Evolutionary conservation across 1,140 invertebrate species (phyloP).

Genomic region (Tetranychus urticae): DNA sequence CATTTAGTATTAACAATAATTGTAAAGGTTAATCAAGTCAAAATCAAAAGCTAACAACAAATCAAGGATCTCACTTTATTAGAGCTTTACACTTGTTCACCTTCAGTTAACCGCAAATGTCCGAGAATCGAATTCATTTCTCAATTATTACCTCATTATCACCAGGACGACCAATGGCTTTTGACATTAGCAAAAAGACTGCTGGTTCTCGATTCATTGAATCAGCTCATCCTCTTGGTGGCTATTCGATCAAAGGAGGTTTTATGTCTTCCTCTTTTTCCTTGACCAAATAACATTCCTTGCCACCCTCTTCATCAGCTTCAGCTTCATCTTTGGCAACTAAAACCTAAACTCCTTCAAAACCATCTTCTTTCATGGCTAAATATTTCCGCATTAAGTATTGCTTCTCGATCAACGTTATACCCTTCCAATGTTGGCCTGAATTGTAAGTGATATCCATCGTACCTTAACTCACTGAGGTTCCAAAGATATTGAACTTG

Average conservation of each 20-base stretch:
- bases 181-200: background rate
- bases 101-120: too few species aligned
- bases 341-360: background rate
- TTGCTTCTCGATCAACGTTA: constrained; percentile 14
- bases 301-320: background rate
- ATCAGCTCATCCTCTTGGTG: background rate
- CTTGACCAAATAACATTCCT: background rate
- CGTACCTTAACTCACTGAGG: constrained; percentile 15
- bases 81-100: too few species aligned
- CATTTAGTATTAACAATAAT: too few species aligned
- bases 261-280: background rate
- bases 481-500: constrained; percentile 11
- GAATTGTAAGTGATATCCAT: constrained; percentile 22
- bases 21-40: too few species aligned
- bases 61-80: background rate
- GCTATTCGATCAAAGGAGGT: background rate
- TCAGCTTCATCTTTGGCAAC: constrained; percentile 1
- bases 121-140: too few species aligned
- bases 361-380: constrained; percentile 1
- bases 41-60: background rate
- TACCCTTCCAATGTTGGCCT: constrained; percentile 22
- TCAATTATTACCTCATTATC: too few species aligned
- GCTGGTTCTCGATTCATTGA: background rate
- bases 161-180: too few species aligned
- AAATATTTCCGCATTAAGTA: too few species aligned